Conservation (phyloP, 2,888 invertebrate species). For the Lysandra bellargus region DNA sequence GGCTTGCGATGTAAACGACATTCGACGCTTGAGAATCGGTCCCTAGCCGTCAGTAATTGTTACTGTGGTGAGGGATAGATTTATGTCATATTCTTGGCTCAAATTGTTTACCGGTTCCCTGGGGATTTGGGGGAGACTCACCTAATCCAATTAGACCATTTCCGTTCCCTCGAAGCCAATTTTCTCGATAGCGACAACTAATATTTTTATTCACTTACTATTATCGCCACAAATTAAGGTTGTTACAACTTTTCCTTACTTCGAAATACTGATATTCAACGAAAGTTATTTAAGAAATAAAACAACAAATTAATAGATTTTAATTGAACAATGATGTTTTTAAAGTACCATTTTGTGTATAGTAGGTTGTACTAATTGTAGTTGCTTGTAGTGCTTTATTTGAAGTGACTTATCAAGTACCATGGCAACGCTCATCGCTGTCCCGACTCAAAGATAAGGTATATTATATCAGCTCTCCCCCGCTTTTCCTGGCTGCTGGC, state of each 20-base stretch:
- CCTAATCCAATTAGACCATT: background rate
- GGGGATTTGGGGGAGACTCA: background rate
- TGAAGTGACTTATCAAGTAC: too few relatives aligned
- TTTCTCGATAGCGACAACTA: background rate
- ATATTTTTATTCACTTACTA: background rate
- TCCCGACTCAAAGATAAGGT: too few relatives aligned
- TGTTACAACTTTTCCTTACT: background rate
- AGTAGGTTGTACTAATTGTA: too few relatives aligned
- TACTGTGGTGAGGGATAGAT: background rate
- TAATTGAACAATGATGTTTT: too few relatives aligned
- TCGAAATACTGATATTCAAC: background rate
- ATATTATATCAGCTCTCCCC: too few relatives aligned
- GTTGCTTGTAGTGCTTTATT: too few relatives aligned
- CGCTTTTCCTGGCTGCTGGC: too few relatives aligned
- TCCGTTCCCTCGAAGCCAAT: background rate
- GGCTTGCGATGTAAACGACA: background rate
- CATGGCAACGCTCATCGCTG: too few relatives aligned
- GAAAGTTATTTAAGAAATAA: too few relatives aligned
- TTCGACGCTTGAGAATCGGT: background rate
- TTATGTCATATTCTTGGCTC: background rate
- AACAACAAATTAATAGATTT: too few relatives aligned
- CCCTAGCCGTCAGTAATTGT: background rate
- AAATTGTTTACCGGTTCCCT: slow-evolving; percentile 8
- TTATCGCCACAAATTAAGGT: background rate
- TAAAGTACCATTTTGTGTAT: too few relatives aligned